These are phyloP conservation scores for Papilio gigon DNA, from an alignment of 2,888 invertebrate genomes.

Conservation along the genomic window DNA sequence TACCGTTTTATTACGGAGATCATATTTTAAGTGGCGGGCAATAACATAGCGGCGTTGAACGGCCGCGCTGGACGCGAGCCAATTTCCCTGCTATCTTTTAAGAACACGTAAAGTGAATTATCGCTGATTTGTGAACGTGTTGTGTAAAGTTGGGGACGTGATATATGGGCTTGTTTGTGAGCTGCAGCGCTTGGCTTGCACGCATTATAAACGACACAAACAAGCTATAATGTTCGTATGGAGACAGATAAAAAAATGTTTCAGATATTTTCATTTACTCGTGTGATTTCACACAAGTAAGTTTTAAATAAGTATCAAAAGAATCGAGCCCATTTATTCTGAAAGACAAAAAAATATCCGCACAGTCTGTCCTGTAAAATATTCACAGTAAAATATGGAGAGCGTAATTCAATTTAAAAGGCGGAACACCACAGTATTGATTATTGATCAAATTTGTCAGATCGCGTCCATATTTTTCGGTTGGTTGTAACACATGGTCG, in stretches of 20 bases:
- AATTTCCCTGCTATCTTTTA: slow-evolving; percentile 40
- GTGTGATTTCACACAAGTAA: no score
- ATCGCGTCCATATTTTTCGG: slow-evolving; percentile 41
- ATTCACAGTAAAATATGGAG: background rate
- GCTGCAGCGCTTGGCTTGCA: background rate
- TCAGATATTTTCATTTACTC: no score
- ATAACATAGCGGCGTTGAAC: slow-evolving; percentile 27
- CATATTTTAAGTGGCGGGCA: slow-evolving; percentile 38
- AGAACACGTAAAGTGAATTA: slow-evolving; percentile 42
- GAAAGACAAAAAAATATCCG: background rate
- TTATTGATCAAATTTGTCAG: slow-evolving; percentile 36
- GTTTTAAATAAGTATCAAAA: no score
- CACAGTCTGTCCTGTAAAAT: background rate
- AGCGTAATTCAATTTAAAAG: slow-evolving; percentile 6
- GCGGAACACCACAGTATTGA: slow-evolving; percentile 5
- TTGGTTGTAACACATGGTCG: slow-evolving; percentile 54
- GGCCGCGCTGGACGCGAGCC: slow-evolving; percentile 41
- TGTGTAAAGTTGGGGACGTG: slow-evolving; percentile 34
- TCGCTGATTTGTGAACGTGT: slow-evolving; percentile 43
- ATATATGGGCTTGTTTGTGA: slow-evolving; percentile 24
- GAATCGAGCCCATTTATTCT: background rate
- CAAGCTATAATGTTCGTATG: background rate
- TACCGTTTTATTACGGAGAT: slow-evolving; percentile 27
- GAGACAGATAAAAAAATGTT: no score
- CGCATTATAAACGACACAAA: background rate